Conservation (phyloP, 1,140 invertebrate species). For the Sitobion miscanthi region DNA sequence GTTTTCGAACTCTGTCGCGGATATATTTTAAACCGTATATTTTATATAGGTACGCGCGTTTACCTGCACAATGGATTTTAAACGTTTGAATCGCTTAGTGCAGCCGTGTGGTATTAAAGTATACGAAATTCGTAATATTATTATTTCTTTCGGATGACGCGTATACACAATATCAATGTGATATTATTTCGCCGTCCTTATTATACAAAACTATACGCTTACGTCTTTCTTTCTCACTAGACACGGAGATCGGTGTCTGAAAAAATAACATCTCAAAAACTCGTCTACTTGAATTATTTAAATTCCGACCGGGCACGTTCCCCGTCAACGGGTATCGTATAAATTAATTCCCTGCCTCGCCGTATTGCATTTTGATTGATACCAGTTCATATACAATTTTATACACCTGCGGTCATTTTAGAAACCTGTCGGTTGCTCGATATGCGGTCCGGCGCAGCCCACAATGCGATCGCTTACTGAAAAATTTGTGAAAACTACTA, state of each 20-base stretch:
- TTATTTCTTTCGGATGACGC: not conserved
- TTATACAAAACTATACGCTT: not conserved
- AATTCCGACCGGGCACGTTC: not conserved
- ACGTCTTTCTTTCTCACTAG: not conserved
- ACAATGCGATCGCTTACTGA: not conserved
- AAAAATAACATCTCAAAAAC: not conserved
- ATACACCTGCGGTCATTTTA: slow-evolving; percentile 19
- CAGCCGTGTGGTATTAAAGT: not conserved
- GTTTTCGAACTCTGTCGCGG: not conserved
- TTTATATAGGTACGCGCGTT: not conserved
- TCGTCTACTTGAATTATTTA: not conserved
- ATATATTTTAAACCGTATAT: not conserved
- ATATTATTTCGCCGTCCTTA: not conserved
- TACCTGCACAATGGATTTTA: not conserved
- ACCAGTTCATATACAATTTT: not conserved
- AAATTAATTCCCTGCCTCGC: not conserved
- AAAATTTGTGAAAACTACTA: not conserved
- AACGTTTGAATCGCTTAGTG: not conserved
- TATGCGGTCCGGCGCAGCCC: not conserved
- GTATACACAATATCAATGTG: not conserved
- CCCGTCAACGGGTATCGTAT: not conserved
- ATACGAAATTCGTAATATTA: not conserved
- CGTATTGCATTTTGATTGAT: not conserved
- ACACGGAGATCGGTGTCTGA: not conserved
- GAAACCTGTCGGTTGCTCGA: not conserved